Percentiles rank a stretch among this genome's conserved stretches.
Conservation (phyloP, 1,140 invertebrate species). For the Drosophila tsacasi region DNA sequence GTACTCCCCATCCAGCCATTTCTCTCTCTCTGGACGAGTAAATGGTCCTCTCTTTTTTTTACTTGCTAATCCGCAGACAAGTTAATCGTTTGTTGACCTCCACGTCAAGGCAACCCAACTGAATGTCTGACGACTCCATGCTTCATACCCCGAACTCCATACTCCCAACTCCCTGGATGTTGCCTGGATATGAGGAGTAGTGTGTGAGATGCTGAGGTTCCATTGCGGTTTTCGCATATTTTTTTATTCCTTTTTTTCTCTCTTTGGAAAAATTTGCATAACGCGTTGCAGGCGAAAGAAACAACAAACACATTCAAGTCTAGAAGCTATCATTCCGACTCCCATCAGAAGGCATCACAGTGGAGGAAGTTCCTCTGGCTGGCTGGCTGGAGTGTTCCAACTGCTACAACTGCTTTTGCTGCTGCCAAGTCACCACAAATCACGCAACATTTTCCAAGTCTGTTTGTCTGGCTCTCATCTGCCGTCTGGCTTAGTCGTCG, state of each 20-base stretch:
- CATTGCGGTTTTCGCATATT: constrained; percentile 48
- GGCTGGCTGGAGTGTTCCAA: constrained; percentile 16
- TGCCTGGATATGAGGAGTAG: constrained; percentile 1
- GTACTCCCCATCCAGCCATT: constrained; percentile 35
- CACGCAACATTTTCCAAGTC: constrained; percentile 46
- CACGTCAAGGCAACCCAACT: constrained; percentile 33
- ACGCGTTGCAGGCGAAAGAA: constrained; percentile 56
- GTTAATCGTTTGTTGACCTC: constrained; percentile 82
- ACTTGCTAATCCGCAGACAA: constrained; percentile 73
- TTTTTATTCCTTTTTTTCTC: constrained; percentile 13
- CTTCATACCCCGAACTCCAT: not conserved
- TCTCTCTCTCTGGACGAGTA: constrained; percentile 23
- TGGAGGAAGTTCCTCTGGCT: constrained; percentile 17
- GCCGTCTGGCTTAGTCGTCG: constrained; percentile 20
- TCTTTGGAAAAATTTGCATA: constrained; percentile 70
- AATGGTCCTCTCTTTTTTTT: constrained; percentile 15
- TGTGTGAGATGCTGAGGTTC: constrained; percentile 4
- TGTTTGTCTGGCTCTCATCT: constrained; percentile 46
- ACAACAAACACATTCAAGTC: constrained; percentile 25
- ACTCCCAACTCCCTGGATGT: not conserved
- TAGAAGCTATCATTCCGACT: constrained; percentile 33
- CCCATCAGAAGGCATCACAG: constrained; percentile 34
- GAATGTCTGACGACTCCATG: constrained; percentile 16
- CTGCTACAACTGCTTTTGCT: constrained; percentile 5
- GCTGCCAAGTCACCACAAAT: constrained; percentile 53